phyloP scores from a whole-genome alignment of 2,888 invertebrate species.

The Lasioglossum villosulum region DNA sequence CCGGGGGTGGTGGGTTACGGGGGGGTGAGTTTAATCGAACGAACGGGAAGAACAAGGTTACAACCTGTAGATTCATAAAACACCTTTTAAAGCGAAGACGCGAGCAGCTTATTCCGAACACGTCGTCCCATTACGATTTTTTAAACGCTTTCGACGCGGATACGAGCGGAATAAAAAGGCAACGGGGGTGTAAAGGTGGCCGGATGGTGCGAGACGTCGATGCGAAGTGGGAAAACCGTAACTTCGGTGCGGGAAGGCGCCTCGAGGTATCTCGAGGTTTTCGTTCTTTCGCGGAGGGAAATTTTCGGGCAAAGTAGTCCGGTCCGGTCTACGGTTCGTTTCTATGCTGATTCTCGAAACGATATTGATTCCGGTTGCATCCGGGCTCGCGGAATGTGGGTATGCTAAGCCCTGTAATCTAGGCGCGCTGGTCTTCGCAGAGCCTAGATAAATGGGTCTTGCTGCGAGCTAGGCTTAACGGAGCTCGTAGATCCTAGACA shows the following conservation, averaged over 20 bases:
- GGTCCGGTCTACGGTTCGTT: not conserved
- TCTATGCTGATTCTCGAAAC: not conserved
- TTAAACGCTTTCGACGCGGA: slow-evolving; percentile 38
- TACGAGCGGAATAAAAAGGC: slow-evolving; percentile 23
- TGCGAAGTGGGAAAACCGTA: slow-evolving; percentile 37
- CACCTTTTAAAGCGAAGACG: slow-evolving; percentile 33
- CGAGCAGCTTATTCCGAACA: slow-evolving; percentile 21
- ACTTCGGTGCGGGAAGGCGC: slow-evolving; percentile 56
- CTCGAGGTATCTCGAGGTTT: slow-evolving; percentile 17
- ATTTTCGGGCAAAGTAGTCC: not conserved
- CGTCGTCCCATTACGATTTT: slow-evolving; percentile 55
- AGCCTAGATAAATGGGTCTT: not conserved
- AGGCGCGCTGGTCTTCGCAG: not conserved
- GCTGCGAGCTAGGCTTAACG: not conserved
- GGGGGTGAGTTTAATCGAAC: slow-evolving; percentile 49
- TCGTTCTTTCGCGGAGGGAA: slow-evolving; percentile 19
- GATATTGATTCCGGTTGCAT: not conserved
- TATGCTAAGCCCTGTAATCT: slow-evolving; percentile 10
- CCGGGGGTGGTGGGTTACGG: not conserved
- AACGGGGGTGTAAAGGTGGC: not conserved
- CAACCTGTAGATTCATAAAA: slow-evolving; percentile 71
- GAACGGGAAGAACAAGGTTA: slow-evolving; percentile 64
- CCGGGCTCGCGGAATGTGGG: not conserved
- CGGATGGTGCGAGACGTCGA: not conserved
- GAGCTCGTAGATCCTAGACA: not conserved